These are phyloP conservation scores for Myiotriccus ornatus DNA, from an alignment of 2,797 vertebrate genomes.

Conservation along the genomic window DNA sequence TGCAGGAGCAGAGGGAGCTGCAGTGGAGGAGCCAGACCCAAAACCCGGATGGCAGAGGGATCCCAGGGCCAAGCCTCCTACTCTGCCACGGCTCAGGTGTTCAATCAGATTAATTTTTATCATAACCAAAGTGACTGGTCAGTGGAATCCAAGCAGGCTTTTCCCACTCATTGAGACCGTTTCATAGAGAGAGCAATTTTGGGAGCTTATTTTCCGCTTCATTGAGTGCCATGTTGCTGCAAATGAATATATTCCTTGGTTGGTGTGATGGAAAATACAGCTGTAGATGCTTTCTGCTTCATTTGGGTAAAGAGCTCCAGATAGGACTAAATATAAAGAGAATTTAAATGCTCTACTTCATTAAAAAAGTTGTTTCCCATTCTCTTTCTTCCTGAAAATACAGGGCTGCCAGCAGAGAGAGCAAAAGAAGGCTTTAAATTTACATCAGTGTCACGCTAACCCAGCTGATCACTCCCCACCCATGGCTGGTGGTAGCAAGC, in stretches of 20 bases:
- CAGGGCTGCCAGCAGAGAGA: conserved; percentile 9
- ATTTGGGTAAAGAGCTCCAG: conserved; percentile 79
- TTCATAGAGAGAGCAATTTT: conserved; percentile 73
- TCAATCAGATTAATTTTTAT: conserved; percentile 71
- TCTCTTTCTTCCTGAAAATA: conserved; percentile 72
- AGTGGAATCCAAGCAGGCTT: conserved; percentile 69
- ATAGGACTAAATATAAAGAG: conserved; percentile 77
- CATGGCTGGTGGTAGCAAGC: background rate
- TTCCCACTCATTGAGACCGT: conserved; percentile 72
- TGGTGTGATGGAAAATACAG: conserved; percentile 76
- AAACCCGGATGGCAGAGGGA: rapidly evolving
- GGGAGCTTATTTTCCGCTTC: conserved; percentile 81
- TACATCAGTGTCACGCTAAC: background rate
- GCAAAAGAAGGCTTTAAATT: conserved; percentile 30
- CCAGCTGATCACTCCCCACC: background rate
- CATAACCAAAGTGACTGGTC: conserved; percentile 59
- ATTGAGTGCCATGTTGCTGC: conserved; percentile 76
- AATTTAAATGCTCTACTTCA: conserved; percentile 75
- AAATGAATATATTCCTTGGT: conserved; percentile 79
- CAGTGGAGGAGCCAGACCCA: rapidly evolving
- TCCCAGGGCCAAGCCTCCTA: background rate
- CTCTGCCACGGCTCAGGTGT: background rate
- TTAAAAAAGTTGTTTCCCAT: conserved; percentile 73
- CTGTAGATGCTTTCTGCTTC: conserved; percentile 82
- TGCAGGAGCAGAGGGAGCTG: background rate